A percentile compares a stretch with the other conserved stretches of the same genome.
Conservation (phyloP, 1,140 invertebrate genomes). For the Dendroctonus valens region DNA sequence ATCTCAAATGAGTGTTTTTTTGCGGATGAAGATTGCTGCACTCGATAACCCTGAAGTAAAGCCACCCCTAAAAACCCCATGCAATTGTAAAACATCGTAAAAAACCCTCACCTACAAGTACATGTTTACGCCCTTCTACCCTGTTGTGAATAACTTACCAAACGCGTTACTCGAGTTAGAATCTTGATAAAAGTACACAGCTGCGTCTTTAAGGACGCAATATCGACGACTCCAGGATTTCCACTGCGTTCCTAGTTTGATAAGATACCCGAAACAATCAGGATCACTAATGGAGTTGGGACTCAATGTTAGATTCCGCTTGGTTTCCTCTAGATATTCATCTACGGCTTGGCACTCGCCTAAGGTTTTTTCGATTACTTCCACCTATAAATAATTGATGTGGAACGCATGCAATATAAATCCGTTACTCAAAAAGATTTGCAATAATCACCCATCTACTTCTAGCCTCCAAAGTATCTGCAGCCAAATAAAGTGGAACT, state of each 20-base stretch:
- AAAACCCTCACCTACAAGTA: too few species aligned
- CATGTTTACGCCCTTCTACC: not conserved
- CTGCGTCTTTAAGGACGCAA: constrained; percentile 94
- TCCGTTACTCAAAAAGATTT: not conserved
- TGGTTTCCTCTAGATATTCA: constrained; percentile 73
- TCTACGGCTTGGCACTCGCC: constrained; percentile 61
- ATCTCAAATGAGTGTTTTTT: constrained; percentile 91
- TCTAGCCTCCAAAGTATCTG: constrained; percentile 72
- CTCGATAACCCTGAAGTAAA: constrained; percentile 91
- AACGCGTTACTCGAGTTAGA: constrained; percentile 81
- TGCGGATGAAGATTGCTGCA: constrained; percentile 74
- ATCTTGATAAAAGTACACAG: constrained; percentile 91
- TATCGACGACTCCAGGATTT: constrained; percentile 88
- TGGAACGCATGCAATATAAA: constrained; percentile 32
- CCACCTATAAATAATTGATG: constrained; percentile 50
- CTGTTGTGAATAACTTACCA: constrained; percentile 56
- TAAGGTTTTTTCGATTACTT: constrained; percentile 66
- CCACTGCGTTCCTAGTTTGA: constrained; percentile 75
- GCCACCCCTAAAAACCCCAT: constrained; percentile 64
- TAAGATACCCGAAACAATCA: constrained; percentile 89
- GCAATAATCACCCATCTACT: constrained; percentile 62
- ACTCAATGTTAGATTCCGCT: constrained; percentile 66
- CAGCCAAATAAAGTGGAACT: constrained; percentile 76
- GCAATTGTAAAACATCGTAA: too few species aligned
- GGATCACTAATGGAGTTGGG: constrained; percentile 72